These are phyloP conservation scores for Thera britannica DNA, from an alignment of 2,888 invertebrate genomes.

Conservation along the genomic window DNA sequence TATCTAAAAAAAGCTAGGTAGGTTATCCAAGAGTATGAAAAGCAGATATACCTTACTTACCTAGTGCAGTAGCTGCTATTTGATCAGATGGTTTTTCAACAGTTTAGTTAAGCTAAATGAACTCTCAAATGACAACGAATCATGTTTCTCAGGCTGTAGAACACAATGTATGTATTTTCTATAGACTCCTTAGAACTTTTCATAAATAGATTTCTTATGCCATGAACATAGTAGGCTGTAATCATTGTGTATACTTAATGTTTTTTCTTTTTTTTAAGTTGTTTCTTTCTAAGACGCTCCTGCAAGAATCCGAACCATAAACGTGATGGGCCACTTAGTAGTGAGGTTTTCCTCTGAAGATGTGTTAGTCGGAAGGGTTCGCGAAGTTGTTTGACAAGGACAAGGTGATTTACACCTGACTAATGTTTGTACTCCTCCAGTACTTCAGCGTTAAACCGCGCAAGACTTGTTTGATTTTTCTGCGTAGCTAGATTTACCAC, in stretches of 20 bases:
- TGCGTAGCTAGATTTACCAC: background rate
- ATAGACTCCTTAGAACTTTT: background rate
- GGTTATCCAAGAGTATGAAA: no score
- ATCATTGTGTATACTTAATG: background rate
- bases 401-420: conserved; percentile 36
- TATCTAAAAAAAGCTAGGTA: no score
- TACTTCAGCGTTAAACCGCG: conserved; percentile 24
- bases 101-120: background rate
- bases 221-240: background rate
- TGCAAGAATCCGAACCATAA: conserved; percentile 22
- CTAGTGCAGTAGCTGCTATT: background rate
- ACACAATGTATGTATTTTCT: background rate
- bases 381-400: conserved; percentile 40
- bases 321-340: conserved; percentile 24
- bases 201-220: background rate
- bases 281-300: conserved; percentile 10
- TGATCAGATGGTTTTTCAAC: conserved; percentile 5
- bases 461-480: conserved; percentile 30
- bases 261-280: conserved; percentile 1
- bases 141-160: background rate
- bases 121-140: background rate
- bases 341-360: conserved; percentile 30
- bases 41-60: no score
- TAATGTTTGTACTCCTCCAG: conserved; percentile 31
- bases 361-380: conserved; percentile 33